Evolutionary conservation across 2,888 invertebrate genomes (phyloP).

Genomic region (Pterostichus niger): DNA sequence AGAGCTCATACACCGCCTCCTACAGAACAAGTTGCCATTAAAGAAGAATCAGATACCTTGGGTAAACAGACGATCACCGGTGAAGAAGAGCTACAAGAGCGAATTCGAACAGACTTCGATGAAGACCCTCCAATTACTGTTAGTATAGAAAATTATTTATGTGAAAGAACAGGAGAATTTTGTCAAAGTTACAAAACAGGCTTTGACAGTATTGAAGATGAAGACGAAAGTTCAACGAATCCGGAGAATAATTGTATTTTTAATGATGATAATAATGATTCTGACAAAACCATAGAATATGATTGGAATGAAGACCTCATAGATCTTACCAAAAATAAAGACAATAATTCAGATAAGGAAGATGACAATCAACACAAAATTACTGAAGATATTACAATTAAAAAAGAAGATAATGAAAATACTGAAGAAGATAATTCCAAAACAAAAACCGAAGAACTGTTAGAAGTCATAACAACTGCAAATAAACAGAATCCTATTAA

Average conservation of each 20-base stretch:
- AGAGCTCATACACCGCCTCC: too few relatives aligned
- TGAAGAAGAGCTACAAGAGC: background rate
- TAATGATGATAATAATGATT: background rate
- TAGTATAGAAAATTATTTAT: conserved; percentile 34
- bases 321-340: too few relatives aligned
- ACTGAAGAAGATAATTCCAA: too few relatives aligned
- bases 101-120: conserved; percentile 24
- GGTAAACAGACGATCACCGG: too few relatives aligned
- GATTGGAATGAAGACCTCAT: background rate
- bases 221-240: background rate
- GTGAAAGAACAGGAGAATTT: conserved; percentile 41
- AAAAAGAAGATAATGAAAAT: conserved; percentile 7
- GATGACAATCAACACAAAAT: background rate
- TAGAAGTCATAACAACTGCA: background rate
- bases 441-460: too few relatives aligned
- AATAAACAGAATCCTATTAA: too few relatives aligned
- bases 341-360: too few relatives aligned
- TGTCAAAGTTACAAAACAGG: conserved; percentile 12
- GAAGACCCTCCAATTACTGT: conserved; percentile 8
- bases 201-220: background rate
- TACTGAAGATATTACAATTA: background rate
- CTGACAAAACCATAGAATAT: background rate
- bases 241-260: too few relatives aligned
- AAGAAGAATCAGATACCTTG: too few relatives aligned
- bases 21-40: too few relatives aligned